Evolutionary conservation across 1,140 invertebrate species (phyloP).

Genomic region (Eriocheir sinensis): DNA sequence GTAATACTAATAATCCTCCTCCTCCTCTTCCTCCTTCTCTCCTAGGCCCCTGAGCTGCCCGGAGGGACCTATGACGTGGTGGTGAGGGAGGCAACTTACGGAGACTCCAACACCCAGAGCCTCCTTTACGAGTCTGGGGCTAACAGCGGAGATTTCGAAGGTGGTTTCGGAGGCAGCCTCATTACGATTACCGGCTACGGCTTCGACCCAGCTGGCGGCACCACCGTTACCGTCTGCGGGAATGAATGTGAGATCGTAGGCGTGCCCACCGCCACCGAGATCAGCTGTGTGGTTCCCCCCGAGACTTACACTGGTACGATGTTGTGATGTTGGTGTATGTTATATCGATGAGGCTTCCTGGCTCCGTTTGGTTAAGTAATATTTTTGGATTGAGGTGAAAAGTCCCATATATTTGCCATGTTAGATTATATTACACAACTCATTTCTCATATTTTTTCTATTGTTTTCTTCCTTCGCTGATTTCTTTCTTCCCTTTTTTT

Average conservation of each 20-base stretch:
- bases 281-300: conserved; percentile 38
- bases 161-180: conserved; percentile 44
- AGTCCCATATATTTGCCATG: no score
- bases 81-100: conserved; percentile 50
- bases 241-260: background rate
- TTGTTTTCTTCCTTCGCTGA: no score
- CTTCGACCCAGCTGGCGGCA: conserved; percentile 57
- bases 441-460: no score
- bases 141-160: background rate
- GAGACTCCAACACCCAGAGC: conserved; percentile 53
- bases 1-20: background rate
- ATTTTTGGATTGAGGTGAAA: no score
- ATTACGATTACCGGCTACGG: conserved; percentile 56
- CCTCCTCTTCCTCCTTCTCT: background rate
- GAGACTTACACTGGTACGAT: no score
- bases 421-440: no score
- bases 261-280: background rate
- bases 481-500: no score
- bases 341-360: no score
- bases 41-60: conserved; percentile 43
- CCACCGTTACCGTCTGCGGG: conserved; percentile 39
- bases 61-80: conserved; percentile 42
- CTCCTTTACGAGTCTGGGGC: no score
- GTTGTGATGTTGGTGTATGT: no score
- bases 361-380: no score